These are phyloP conservation scores for Brachionus manjavacas DNA, from an alignment of 1,140 invertebrate genomes.

Conservation along the genomic window DNA sequence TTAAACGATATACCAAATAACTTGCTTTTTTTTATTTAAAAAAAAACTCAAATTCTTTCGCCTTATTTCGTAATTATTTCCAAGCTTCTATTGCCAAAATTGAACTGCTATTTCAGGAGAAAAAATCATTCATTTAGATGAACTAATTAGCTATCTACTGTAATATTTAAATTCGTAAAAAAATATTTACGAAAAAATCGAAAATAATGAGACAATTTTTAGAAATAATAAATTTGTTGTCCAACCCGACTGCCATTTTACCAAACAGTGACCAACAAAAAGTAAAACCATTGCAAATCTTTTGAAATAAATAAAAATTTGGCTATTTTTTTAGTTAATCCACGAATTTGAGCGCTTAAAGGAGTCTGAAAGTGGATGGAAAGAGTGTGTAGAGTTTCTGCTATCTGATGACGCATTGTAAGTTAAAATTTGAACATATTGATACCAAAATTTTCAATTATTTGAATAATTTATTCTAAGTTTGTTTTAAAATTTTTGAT, in stretches of 20 bases:
- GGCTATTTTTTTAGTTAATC: constrained; percentile 49
- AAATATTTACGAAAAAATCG: not conserved
- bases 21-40: not conserved
- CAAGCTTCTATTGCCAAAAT: not conserved
- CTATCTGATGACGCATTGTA: constrained; percentile 49
- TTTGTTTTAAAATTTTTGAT: not conserved
- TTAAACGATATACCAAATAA: not conserved
- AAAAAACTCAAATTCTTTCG: not conserved
- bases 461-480: not conserved
- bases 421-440: constrained; percentile 39
- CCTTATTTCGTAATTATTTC: not conserved
- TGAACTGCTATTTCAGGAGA: not conserved
- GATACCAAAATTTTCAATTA: not conserved
- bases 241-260: constrained; percentile 40
- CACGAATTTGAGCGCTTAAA: constrained; percentile 61
- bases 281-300: not conserved
- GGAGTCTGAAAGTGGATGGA: constrained; percentile 58
- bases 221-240: constrained; percentile 22
- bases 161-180: not conserved
- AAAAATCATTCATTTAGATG: not conserved
- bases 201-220: constrained; percentile 38
- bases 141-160: not conserved
- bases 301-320: not conserved
- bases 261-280: constrained; percentile 40
- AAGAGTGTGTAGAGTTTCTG: constrained; percentile 57